These are phyloP conservation scores for Propithecus deckenii DNA, from an alignment of 2,797 vertebrate genomes.

Conservation along the genomic window DNA sequence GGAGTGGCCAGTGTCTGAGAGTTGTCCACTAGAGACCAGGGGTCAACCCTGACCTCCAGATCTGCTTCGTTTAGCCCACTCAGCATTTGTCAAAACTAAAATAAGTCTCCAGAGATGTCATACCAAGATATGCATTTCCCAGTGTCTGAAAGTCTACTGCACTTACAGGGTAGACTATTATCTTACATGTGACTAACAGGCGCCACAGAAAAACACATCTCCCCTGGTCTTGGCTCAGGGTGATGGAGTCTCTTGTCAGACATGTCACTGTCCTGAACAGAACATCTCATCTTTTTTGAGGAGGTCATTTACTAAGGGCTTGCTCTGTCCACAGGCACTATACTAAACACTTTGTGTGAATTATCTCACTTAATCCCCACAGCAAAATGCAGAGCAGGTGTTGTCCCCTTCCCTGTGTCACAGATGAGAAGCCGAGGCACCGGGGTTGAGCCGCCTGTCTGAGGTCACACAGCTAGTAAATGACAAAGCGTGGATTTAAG, in stretches of 20 bases:
- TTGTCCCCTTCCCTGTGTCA: background rate
- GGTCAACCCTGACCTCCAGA: background rate
- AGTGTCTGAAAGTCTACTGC: background rate
- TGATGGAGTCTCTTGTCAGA: too few species aligned
- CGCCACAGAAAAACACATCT: background rate
- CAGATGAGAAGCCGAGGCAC: background rate
- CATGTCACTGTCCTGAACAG: background rate
- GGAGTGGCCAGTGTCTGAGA: background rate
- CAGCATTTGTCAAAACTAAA: background rate
- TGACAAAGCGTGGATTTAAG: background rate
- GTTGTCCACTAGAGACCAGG: accelerated
- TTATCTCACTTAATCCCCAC: too few species aligned
- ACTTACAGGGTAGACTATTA: background rate
- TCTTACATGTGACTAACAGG: background rate
- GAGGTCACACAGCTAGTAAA: background rate
- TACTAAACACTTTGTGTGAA: background rate
- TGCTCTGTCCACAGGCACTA: background rate
- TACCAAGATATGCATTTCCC: background rate
- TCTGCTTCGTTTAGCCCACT: background rate
- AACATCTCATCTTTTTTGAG: background rate
- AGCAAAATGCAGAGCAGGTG: background rate
- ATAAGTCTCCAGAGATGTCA: background rate
- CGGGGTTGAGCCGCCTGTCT: background rate
- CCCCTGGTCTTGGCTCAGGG: background rate
- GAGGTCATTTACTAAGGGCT: background rate